These are phyloP conservation scores for Spilogale gracilis DNA, from an alignment of 2,113 vertebrate species.

Conservation along the genomic window DNA sequence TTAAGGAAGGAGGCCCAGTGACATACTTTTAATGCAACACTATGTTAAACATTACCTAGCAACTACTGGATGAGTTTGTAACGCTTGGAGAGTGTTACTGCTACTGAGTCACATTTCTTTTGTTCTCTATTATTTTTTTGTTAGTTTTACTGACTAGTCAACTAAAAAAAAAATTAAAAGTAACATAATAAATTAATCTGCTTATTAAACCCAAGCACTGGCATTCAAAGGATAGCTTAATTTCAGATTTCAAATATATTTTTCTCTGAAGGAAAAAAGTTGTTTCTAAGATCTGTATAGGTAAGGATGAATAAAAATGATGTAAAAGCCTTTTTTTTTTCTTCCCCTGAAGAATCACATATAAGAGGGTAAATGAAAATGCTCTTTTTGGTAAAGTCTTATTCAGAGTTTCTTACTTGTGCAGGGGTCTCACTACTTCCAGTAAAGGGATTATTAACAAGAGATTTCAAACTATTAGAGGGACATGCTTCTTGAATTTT, in stretches of 20 bases:
- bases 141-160: not conserved
- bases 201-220: not conserved
- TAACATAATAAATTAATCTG: not conserved
- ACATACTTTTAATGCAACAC: not conserved
- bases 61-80: not conserved
- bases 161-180: constrained; percentile 9
- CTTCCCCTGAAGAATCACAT: not conserved
- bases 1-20: not conserved
- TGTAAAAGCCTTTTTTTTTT: not conserved
- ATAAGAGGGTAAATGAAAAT: not conserved
- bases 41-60: not conserved
- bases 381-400: not conserved
- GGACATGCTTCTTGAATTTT: not conserved
- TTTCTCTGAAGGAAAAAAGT: constrained; percentile 26
- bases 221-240: not conserved
- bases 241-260: not conserved
- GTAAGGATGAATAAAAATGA: not conserved
- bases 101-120: not conserved
- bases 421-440: constrained; percentile 18
- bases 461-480: not conserved
- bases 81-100: not conserved
- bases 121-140: not conserved
- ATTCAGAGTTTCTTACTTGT: not conserved
- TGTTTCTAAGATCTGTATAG: not conserved
- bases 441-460: not conserved